Evolutionary conservation across 2,113 vertebrate species (phyloP).

Genomic region (Amphilophus citrinellus): DNA sequence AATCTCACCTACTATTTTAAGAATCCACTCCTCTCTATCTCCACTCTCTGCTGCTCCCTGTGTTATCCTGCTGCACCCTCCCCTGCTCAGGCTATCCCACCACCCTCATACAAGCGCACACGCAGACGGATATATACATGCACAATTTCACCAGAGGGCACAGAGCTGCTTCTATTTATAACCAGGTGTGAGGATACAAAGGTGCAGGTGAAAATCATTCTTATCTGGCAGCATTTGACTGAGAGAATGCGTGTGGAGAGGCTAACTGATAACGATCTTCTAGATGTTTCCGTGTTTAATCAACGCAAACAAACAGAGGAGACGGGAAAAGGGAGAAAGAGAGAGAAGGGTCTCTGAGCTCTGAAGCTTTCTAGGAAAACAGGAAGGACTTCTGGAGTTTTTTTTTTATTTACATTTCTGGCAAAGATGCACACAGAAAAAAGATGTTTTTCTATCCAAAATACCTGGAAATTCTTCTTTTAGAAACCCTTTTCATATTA

Average conservation of each 20-base stretch:
- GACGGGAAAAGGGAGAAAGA: not conserved
- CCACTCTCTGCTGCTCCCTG: constrained; percentile 29
- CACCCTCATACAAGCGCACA: not conserved
- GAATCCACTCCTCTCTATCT: constrained; percentile 56
- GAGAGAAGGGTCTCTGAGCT: not conserved
- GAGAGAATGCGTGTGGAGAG: constrained; percentile 4
- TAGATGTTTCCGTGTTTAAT: constrained; percentile 28
- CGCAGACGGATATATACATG: not conserved
- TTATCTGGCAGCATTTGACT: constrained; percentile 28
- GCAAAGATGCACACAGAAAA: not conserved
- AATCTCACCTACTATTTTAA: constrained; percentile 76
- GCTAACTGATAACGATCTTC: constrained; percentile 15
- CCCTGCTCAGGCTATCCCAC: constrained; percentile 8
- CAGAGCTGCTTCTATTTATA: constrained; percentile 68
- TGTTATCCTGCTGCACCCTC: not conserved
- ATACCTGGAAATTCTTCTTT: not conserved
- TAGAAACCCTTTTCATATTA: not conserved
- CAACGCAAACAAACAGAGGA: constrained; percentile 15
- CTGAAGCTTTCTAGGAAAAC: constrained; percentile 46
- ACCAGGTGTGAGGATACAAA: constrained; percentile 62
- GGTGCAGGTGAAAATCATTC: constrained; percentile 58
- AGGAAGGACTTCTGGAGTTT: constrained; percentile 6
- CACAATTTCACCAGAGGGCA: constrained; percentile 37
- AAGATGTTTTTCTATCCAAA: not conserved
- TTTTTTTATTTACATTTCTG: not conserved